Base-by-base conservation (phyloP, 2,113 vertebrate species). In the Pipra filicauda region DNA sequence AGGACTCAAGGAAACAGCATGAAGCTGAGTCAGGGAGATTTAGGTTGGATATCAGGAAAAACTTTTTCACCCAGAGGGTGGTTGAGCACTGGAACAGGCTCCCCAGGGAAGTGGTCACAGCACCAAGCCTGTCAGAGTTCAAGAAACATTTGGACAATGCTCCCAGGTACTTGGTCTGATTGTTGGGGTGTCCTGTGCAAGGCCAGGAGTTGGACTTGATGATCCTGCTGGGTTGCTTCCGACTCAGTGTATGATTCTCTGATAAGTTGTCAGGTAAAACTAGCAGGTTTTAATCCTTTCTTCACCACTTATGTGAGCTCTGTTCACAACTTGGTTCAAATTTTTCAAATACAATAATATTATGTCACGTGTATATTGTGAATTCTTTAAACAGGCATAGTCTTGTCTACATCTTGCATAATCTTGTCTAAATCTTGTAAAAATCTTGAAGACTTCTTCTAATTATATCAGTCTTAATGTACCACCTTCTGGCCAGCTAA, bases 401-500 rank as follows among this genome's bases (percentile, higher is more conserved):
- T 89, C 71, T 72, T 85, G 33, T 75, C 48, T 78, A 74, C 72
- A 91, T 72, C 84, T 77, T 69, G 31, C 39, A 41, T 12, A 41
- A 13, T 41, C 39, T 71, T 84, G 28, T 79, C 46, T 78, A 74
- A 75, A 91, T 72, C 81, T 77, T 69, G 31, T 31, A 67, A 89
- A 84, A 87, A 69, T 66, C 69, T 73, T 84, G 33, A 74, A 39
- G 55, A 20, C 24, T 86, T 81, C 33, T 48, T 76, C n/a, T 51
- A 49, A 22, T 70, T 92, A 2, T 21, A 26, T 64, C 77, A 95
- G 88, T 90, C 75, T 76, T 92, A 79, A 97, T 94, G 69, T 97
- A 96, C 96, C 97, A 96, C 94, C 96, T 97, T 96, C 96, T 97
- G 97, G 94, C 59, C 92, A 94, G 77, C 88, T 90, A 71, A 67